A percentile compares a stretch with the other conserved stretches of the same genome.
Conservation (phyloP, 2,888 invertebrate species). For the Tridacna crocea region DNA sequence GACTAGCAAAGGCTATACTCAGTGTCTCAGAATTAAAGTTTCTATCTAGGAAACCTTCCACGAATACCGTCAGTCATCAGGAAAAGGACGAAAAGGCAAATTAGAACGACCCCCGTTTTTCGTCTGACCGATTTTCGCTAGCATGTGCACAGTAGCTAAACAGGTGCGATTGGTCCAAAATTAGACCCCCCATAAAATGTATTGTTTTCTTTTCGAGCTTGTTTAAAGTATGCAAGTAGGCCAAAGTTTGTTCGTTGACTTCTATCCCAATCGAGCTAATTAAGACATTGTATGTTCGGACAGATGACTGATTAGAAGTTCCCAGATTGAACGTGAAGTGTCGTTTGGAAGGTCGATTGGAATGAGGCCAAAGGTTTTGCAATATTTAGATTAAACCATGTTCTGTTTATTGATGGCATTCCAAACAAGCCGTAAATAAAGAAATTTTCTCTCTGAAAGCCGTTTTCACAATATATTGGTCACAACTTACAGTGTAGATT, state of each 20-base stretch:
- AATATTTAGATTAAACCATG: too few relatives aligned
- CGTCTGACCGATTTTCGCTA: slow-evolving; percentile 27
- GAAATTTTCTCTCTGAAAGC: too few relatives aligned
- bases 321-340: too few relatives aligned
- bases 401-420: too few relatives aligned
- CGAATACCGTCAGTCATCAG: too few relatives aligned
- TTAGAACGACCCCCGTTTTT: slow-evolving; percentile 2
- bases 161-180: slow-evolving; percentile 24
- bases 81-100: neutral
- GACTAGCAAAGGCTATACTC: neutral
- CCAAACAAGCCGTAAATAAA: too few relatives aligned
- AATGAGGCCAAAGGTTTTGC: too few relatives aligned
- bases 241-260: neutral
- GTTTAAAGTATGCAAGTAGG: neutral
- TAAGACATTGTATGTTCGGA: neutral
- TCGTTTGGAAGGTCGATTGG: too few relatives aligned
- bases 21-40: neutral
- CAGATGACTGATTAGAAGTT: too few relatives aligned
- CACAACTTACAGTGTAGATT: too few relatives aligned
- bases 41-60: too few relatives aligned
- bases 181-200: slow-evolving; percentile 3
- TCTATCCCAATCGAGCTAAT: neutral
- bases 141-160: slow-evolving; percentile 27
- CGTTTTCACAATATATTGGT: too few relatives aligned
- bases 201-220: neutral